Base-by-base conservation (phyloP, 2,888 invertebrate genomes). In the Achlya flavicornis region DNA sequence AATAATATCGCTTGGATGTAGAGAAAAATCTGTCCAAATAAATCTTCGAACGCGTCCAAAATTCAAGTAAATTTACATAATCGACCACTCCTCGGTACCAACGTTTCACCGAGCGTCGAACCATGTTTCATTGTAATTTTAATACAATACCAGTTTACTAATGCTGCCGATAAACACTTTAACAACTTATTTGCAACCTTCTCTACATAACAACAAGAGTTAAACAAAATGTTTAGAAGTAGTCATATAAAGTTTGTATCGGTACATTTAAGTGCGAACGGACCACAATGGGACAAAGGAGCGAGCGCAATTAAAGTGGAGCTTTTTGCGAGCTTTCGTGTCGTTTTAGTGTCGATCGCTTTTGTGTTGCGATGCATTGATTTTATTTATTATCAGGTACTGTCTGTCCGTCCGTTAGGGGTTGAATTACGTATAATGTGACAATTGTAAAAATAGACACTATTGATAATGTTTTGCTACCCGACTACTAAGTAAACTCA, bases 101-200 rank as follows among this genome's bases (percentile, higher is more conserved):
- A 69, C 72, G 73, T 71, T 79, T 7, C 12, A 41, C 26, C 16
- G 60, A 43, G 41, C 80, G 73, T 75, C 74, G 76, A 70, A 68
- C 78, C 77, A 77, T 78, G 81, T 81, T 79, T 81, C 80, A 81
- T 79, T 79, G 81, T 81, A 81, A 81, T 80, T 80, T 79, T 81
- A 81, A 81, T 80, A 77, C 72, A 43, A 68, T 61, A 67, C 70
- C 57, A 69, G 58, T 35, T 35, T 66, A 66, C 65, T 57, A 68
- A 68, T 69, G 69, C 65, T 57, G 65, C 19, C 58, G 16, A 12
- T 4, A 7, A 58, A 3, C 62, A 62, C 57, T 32, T 61, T 14
- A 46, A 8, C 33, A 57, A 12, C 14, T 16, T 16, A 14, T 67
- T 6, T 16, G 7, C 5, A 10, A 57, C 66, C 73, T 64, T 65